Evolutionary conservation across 2,888 invertebrate genomes (phyloP).

Genomic region (Cybosia mesomella): DNA sequence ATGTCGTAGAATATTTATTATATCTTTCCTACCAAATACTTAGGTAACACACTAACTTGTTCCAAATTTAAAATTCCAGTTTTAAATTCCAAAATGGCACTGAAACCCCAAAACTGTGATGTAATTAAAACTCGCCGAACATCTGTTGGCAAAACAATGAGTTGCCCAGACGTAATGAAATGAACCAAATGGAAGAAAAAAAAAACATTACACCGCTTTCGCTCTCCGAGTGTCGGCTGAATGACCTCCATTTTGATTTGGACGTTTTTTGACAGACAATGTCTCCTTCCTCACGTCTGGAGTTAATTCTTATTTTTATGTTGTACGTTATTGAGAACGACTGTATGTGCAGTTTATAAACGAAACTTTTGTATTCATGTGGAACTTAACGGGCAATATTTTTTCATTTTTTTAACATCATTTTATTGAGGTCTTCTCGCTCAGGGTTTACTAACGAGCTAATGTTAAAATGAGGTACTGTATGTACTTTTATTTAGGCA

Average conservation of each 20-base stretch:
- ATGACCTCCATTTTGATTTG: conserved; percentile 47
- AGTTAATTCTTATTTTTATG: conserved; percentile 14
- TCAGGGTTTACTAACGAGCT: neutral
- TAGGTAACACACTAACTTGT: too few relatives aligned
- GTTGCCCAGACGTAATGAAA: conserved; percentile 49
- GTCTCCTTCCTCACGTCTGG: conserved; percentile 28
- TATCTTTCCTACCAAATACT: neutral
- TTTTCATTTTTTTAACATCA: neutral
- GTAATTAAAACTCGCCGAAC: conserved; percentile 41
- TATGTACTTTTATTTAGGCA: too few relatives aligned
- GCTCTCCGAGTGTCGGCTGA: conserved; percentile 30
- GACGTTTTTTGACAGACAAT: conserved; percentile 25
- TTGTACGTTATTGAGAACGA: neutral
- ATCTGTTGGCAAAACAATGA: conserved; percentile 47
- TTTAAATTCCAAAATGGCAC: conserved; percentile 14
- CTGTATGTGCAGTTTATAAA: conserved; percentile 1
- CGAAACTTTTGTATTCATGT: conserved; percentile 1
- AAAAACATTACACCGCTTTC: conserved; percentile 34
- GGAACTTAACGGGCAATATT: neutral
- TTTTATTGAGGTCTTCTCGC: neutral
- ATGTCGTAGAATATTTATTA: too few relatives aligned
- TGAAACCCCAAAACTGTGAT: conserved; percentile 28
- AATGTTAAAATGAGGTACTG: neutral
- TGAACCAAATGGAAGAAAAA: conserved; percentile 32
- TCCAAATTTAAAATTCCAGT: neutral